A percentile compares a stretch with the other conserved stretches of the same genome.
phyloP scores from a whole-genome alignment of 2,113 vertebrate genomes.

The Paracanthobrama guichenoti region DNA sequence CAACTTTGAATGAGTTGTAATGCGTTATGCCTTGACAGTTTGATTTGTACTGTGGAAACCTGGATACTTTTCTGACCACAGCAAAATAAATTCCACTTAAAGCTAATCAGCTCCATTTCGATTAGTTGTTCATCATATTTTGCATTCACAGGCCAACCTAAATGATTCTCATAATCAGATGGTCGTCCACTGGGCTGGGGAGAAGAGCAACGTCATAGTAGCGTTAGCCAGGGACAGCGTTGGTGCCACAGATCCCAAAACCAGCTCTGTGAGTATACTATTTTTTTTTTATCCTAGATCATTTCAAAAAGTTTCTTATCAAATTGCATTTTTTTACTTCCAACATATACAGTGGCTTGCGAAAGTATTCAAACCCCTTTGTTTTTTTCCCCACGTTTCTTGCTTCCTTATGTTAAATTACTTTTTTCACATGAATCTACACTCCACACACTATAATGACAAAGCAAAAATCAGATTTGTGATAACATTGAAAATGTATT shows the following conservation, averaged over 20 bases:
- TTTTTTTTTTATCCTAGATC: no score
- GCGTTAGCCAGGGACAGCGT: constrained; percentile 92
- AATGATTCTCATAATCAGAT: constrained; percentile 98
- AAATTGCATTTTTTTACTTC: neutral
- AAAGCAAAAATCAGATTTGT: no score
- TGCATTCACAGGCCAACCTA: constrained; percentile 84
- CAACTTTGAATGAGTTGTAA: neutral
- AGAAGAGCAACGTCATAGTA: constrained; percentile 96
- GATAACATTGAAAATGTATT: no score
- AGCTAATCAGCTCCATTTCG: neutral
- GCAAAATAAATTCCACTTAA: neutral
- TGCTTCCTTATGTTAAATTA: no score
- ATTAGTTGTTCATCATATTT: constrained; percentile 12
- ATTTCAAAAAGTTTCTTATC: neutral
- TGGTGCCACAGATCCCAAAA: constrained; percentile 82
- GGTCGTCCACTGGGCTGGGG: constrained; percentile 98
- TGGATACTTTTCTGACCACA: neutral
- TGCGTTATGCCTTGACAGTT: neutral
- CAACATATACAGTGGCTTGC: no score
- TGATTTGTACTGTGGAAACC: constrained; percentile 5
- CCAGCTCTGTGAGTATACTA: constrained; percentile 85
- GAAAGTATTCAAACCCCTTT: no score
- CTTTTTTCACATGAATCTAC: no score
- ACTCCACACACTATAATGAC: no score
- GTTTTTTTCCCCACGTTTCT: no score